phyloP scores from a whole-genome alignment of 2,888 invertebrate species.

The Lasioglossum marginatum region DNA sequence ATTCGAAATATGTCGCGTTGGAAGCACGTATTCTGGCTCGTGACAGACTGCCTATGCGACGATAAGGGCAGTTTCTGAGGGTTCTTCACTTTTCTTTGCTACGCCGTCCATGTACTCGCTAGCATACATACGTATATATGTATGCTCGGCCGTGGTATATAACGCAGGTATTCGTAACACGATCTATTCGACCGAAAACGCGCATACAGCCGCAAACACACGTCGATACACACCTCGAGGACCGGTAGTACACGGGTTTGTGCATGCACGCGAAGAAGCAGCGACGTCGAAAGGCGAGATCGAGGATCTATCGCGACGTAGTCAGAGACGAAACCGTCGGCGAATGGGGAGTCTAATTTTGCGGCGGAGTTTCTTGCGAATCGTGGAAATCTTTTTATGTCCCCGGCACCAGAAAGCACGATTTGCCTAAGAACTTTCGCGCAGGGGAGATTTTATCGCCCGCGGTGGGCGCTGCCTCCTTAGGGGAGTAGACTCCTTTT shows the following conservation, averaged over 20 bases:
- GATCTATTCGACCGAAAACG: constrained; percentile 31
- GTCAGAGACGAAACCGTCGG: constrained; percentile 39
- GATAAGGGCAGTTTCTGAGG: constrained; percentile 58
- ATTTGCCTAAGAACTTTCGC: constrained; percentile 32
- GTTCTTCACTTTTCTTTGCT: constrained; percentile 58
- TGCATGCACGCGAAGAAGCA: constrained; percentile 17
- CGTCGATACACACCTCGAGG: constrained; percentile 8
- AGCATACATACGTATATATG: constrained; percentile 33
- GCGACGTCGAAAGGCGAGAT: constrained; percentile 46
- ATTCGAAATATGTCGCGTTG: constrained; percentile 18
- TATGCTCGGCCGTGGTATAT: constrained; percentile 15
- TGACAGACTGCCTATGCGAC: constrained; percentile 41
- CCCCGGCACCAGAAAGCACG: constrained; percentile 16
- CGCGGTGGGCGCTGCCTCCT: constrained; percentile 35
- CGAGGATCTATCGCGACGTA: constrained; percentile 32
- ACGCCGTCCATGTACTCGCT: constrained; percentile 34
- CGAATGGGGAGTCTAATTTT: constrained; percentile 41
- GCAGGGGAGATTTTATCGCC: constrained; percentile 48
- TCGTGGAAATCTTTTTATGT: constrained; percentile 51
- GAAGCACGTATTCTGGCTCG: constrained; percentile 33
- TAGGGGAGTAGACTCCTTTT: too few relatives aligned
- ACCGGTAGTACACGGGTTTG: constrained; percentile 2
- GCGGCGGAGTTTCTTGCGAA: constrained; percentile 32
- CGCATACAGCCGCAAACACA: neutral
- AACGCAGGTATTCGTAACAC: constrained; percentile 37